Evolutionary conservation across 2,888 invertebrate species (phyloP), one percentile per base, ranked within the genome.

Genomic region (Platycheirus rosarum): DNA sequence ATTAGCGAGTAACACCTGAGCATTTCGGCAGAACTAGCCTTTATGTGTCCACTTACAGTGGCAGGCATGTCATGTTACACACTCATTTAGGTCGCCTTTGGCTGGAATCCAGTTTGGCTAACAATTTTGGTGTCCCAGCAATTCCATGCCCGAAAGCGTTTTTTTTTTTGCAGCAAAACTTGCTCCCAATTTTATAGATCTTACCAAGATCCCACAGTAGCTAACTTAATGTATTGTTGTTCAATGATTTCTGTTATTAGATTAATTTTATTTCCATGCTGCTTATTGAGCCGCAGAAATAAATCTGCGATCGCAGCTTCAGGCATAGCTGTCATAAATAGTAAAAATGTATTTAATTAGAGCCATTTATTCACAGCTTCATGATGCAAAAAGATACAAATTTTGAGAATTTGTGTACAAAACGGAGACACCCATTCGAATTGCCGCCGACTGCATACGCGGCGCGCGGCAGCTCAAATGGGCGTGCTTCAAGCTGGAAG

Each of bases 1-100:
- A 79, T 79, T 79, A 79, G 44, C 42, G 65, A 37, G 51, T 55
- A 76, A 76, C 80, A 80, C 80, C 80, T 80, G 80, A 80, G 80
- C 76, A 76, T 80, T 80, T 80, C 65, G 76, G 70, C 70, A 70
- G 66, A 60, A 70, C 35, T 57, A 55, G 55, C 68, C 74, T 79
- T 49, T 68, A 55, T 37, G 26, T 42, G 79, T 62, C 68, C 68
- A 78, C 73, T 78, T 62, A 68, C 40, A 68, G 62, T 63, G 68
- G 40, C 53, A 62, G 55, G 14, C 68, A 48, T 79, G 75, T 75
- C 79, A 75, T 69, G 79, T 69, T 79, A 57, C 69, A 75, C 51
- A 62, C 46, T 46, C 73, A 53, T 73, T 80, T 70, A 49, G 76
- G 75, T 80, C 80, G 80, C 80, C 80, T 70, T 48, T 60, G 40